phyloP scores from a whole-genome alignment of 2,888 invertebrate species.

The Hydrotaea diabolus region DNA sequence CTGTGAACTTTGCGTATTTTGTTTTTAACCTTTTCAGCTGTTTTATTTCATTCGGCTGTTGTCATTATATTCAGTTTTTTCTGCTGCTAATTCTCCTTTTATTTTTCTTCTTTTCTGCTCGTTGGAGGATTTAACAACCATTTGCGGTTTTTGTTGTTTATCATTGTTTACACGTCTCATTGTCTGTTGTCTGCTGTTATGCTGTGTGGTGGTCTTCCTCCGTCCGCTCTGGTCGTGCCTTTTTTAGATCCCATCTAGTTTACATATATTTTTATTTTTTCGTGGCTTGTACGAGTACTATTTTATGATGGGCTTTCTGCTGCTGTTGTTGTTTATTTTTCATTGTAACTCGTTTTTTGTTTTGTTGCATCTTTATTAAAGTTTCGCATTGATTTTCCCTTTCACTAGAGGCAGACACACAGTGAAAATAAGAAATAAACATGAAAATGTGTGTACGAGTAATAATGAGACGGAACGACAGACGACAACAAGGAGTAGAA shows the following conservation, averaged over 20 bases:
- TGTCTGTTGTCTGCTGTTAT: slow-evolving; percentile 12
- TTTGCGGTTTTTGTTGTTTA: slow-evolving; percentile 60
- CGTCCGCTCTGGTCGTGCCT: slow-evolving; percentile 60
- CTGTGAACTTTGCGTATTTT: slow-evolving; percentile 60
- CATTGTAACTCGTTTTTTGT: slow-evolving; percentile 47
- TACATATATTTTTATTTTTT: slow-evolving; percentile 41
- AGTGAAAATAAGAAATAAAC: not conserved
- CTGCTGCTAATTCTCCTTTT: slow-evolving; percentile 23
- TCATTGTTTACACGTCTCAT: slow-evolving; percentile 51
- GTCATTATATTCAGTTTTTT: slow-evolving; percentile 8
- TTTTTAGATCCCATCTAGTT: slow-evolving; percentile 61
- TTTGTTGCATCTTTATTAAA: slow-evolving; percentile 47
- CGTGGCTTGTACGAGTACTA: not conserved
- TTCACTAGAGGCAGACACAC: slow-evolving; percentile 38
- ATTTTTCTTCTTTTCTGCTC: slow-evolving; percentile 32
- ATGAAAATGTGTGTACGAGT: slow-evolving; percentile 8
- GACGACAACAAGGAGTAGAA: not conserved
- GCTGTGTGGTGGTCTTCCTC: slow-evolving; percentile 39
- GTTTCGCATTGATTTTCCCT: slow-evolving; percentile 65
- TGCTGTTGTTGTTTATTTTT: slow-evolving; percentile 57
- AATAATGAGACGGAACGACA: slow-evolving; percentile 9
- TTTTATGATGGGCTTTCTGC: not conserved
- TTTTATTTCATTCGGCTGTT: slow-evolving; percentile 44
- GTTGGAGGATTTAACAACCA: slow-evolving; percentile 18
- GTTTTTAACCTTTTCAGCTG: slow-evolving; percentile 64